Evolutionary conservation across 1,140 invertebrate species (phyloP), one percentile per base, ranked within the genome.

Genomic region (Lysiphlebus fabarum): DNA sequence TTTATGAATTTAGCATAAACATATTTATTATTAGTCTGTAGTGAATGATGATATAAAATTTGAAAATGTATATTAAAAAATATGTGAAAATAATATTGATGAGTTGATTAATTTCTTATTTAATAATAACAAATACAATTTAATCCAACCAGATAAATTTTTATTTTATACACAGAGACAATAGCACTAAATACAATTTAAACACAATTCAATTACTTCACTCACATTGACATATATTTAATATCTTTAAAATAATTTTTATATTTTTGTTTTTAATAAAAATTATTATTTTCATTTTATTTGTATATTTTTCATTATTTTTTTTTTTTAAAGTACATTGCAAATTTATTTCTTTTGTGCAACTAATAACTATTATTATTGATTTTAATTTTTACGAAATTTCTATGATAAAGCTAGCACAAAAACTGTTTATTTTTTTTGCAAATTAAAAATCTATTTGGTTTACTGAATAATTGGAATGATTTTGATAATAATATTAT

Each of bases 1-100:
- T 66, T 61, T 62, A 61, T 66, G 65, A 62, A 64, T 59, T 62
- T 57, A 44, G 62, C 62, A 64, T 59, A 48, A 66, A 53, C 62
- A 62, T 66, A 66, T 66, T 63, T 66, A 66, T 66, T 66, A 63
- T 62, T 62, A 63, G 44, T 59, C 41, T 62, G 64, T 63, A 65
- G 64, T 63, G 63, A 56, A 51, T 61, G 53, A 59, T 45, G 33
- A 12, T 17, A 34, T 49, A 34, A 34, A 53, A 66, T 62, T 62
- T 48, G 62, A 66, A 58, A 53, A 63, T 56, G 34, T 14, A 34
- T 59, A 63, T 63, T 42, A 62, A 62, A 59, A 42, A 59, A 12
- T 41, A 40, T 41, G 12, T 26, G 17, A 26, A 26, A 26, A 26
- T 26, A 26, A 26, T 26, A 2, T 26, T 1, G 17, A 26, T n/a